A percentile compares a stretch with the other conserved stretches of the same genome.
phyloP scores from a whole-genome alignment of 2,888 invertebrate species.

The Amphimallon solstitiale region DNA sequence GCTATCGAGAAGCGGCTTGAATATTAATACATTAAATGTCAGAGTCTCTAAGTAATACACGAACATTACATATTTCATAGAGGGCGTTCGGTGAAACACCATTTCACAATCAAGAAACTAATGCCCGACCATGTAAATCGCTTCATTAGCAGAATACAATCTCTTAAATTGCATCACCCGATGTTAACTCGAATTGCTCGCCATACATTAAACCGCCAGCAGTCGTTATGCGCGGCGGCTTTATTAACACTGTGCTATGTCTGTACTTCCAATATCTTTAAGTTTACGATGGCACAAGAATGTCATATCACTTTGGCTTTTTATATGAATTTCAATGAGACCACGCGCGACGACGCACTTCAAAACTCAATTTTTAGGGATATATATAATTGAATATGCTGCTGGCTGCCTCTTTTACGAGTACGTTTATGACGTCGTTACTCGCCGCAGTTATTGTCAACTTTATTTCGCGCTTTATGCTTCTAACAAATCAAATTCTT shows the following conservation, averaged over 20 bases:
- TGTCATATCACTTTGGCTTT: conserved; percentile 62
- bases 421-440: conserved; percentile 54
- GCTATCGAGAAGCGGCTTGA: too few relatives aligned
- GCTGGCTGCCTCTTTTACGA: conserved; percentile 53
- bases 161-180: conserved; percentile 47
- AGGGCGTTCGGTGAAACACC: conserved; percentile 21
- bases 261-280: conserved; percentile 59
- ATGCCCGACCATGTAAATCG: conserved; percentile 60
- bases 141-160: conserved; percentile 57
- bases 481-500: conserved; percentile 51
- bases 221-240: conserved; percentile 49
- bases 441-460: conserved; percentile 30
- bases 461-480: conserved; percentile 52
- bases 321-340: conserved; percentile 59
- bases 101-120: conserved; percentile 44
- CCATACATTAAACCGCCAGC: conserved; percentile 46
- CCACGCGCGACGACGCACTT: conserved; percentile 48
- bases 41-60: conserved; percentile 33
- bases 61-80: conserved; percentile 40
- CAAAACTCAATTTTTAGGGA: conserved; percentile 52
- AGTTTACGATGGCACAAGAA: conserved; percentile 63
- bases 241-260: conserved; percentile 58
- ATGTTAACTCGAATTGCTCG: conserved; percentile 44
- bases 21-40: too few relatives aligned
- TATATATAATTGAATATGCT: conserved; percentile 58